phyloP scores from a whole-genome alignment of 2,888 invertebrate genomes.

The Oeneis ivallda region DNA sequence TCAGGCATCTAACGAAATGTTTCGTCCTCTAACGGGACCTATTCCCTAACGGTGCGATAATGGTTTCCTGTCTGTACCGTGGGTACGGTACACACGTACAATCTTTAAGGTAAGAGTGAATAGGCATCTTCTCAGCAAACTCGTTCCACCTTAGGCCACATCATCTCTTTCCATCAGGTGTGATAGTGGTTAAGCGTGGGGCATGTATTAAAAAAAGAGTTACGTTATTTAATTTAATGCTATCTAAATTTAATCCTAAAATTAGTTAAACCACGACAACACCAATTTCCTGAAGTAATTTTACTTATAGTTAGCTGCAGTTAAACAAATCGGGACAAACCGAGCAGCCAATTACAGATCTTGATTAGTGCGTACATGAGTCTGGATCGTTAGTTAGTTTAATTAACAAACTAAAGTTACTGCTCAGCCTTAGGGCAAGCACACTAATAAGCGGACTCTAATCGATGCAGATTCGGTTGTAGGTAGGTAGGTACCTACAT shows the following conservation, averaged over 20 bases:
- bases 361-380: conserved; percentile 38
- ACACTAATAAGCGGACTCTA: background rate
- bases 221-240: background rate
- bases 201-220: too few species aligned
- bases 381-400: conserved; percentile 47
- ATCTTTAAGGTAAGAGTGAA: too few species aligned
- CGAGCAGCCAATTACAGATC: conserved; percentile 32
- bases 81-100: too few species aligned
- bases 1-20: too few species aligned
- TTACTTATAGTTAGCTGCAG: conserved; percentile 4
- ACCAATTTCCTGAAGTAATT: conserved; percentile 5
- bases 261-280: conserved; percentile 3
- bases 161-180: too few species aligned
- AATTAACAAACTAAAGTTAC: conserved; percentile 44
- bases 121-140: too few species aligned
- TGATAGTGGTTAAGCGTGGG: too few species aligned
- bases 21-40: too few species aligned
- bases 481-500: background rate
- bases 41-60: too few species aligned
- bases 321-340: conserved; percentile 34
- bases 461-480: background rate
- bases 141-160: too few species aligned
- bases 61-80: too few species aligned
- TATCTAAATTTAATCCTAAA: background rate
- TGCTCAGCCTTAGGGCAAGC: conserved; percentile 15